phyloP scores from a whole-genome alignment of 1,140 invertebrate species.

The Sitobion miscanthi region DNA sequence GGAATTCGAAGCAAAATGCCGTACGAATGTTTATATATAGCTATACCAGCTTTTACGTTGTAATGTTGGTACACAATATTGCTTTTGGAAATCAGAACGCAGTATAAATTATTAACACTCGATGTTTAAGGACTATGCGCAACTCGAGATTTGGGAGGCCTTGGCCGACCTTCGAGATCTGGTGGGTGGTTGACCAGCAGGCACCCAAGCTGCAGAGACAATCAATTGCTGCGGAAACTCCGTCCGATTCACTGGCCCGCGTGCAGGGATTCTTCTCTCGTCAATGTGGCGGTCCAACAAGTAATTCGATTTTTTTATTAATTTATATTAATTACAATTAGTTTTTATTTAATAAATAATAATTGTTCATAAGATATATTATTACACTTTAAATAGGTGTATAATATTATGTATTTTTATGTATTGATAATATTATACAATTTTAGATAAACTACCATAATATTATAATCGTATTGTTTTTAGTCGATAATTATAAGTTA shows the following conservation, averaged over 20 bases:
- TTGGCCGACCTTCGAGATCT: neutral
- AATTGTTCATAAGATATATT: too few species aligned
- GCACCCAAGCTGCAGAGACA: neutral
- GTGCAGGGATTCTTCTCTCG: neutral
- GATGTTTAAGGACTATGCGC: neutral
- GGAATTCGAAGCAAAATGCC: neutral
- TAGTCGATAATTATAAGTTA: too few species aligned
- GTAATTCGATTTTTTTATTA: neutral
- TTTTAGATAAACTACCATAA: too few species aligned
- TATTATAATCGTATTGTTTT: too few species aligned
- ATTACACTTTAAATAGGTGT: too few species aligned
- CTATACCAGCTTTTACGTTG: too few species aligned
- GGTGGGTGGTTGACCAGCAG: neutral
- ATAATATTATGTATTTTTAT: too few species aligned
- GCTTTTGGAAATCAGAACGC: neutral
- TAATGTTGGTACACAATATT: neutral
- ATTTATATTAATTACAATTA: neutral
- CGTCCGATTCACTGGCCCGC: neutral
- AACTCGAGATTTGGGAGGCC: neutral
- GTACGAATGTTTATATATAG: neutral
- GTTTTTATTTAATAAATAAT: neutral
- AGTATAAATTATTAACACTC: neutral
- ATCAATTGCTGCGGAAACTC: neutral
- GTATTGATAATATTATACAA: too few species aligned
- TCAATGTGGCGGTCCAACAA: neutral